These are phyloP conservation scores for Cantharis nigra DNA, from an alignment of 2,888 invertebrate genomes.

Conservation along the genomic window DNA sequence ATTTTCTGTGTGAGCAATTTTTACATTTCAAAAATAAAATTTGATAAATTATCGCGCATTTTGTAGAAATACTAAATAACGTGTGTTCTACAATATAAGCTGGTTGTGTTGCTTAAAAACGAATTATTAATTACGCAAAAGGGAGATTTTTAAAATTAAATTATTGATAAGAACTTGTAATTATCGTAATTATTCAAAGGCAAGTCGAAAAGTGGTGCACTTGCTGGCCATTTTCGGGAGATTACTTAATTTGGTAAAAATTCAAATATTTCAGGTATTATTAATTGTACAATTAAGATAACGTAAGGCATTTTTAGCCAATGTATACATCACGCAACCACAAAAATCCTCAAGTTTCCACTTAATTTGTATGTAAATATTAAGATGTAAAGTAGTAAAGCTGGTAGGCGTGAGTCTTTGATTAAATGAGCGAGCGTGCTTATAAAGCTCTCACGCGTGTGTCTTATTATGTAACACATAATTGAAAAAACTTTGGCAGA, in stretches of 20 bases:
- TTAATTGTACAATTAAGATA: neutral
- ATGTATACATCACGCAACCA: neutral
- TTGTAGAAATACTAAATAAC: neutral
- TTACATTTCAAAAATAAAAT: neutral
- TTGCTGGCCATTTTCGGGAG: neutral
- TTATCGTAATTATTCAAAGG: neutral
- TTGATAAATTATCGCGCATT: neutral
- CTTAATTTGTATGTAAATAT: constrained; percentile 3
- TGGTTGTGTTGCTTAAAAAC: neutral
- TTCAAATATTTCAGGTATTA: neutral
- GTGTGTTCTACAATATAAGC: neutral
- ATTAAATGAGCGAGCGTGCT: neutral
- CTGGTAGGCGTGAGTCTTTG: neutral
- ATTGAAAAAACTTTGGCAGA: neutral
- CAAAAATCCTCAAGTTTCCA: neutral
- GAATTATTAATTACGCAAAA: neutral
- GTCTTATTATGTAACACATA: neutral
- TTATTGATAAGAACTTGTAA: neutral
- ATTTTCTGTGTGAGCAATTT: neutral
- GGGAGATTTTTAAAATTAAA: neutral
- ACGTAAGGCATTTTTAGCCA: neutral
- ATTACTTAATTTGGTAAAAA: neutral
- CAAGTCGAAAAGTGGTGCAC: neutral
- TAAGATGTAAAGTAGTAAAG: neutral
- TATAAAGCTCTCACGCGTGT: neutral